These are phyloP conservation scores for Lates japonicus DNA, from an alignment of 2,797 vertebrate species.

Conservation along the genomic window DNA sequence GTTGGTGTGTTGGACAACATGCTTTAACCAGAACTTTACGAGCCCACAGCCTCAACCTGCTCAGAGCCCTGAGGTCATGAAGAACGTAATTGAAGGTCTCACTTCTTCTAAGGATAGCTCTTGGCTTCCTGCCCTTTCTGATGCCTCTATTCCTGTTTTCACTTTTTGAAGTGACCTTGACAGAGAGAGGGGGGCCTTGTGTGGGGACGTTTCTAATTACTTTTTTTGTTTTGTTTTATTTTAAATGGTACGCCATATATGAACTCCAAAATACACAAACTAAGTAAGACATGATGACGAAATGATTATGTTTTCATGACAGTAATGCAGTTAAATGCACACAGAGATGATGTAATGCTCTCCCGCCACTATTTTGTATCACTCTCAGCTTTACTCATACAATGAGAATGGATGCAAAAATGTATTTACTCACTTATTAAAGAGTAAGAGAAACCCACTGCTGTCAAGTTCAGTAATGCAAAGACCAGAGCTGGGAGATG, in stretches of 20 bases:
- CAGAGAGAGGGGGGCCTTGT: neutral
- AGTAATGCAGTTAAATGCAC: constrained; percentile 9
- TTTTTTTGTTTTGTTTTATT: neutral
- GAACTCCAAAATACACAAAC: neutral
- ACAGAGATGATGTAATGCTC: neutral
- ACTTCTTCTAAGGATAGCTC: constrained; percentile 65
- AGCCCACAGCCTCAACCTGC: constrained; percentile 38
- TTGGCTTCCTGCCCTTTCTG: constrained; percentile 36
- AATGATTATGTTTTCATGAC: neutral
- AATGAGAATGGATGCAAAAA: constrained; percentile 25
- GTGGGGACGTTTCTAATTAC: neutral
- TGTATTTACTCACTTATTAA: neutral
- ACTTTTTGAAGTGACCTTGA: constrained; percentile 56
- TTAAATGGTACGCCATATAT: neutral
- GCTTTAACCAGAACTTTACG: constrained; percentile 52
- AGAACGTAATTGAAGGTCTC: constrained; percentile 52
- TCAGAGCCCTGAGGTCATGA: constrained; percentile 55
- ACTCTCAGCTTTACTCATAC: constrained; percentile 13
- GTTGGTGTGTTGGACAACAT: constrained; percentile 24
- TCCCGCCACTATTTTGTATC: neutral
- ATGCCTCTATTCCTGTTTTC: constrained; percentile 48
- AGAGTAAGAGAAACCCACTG: neutral
- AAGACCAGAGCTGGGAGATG: constrained; percentile 2
- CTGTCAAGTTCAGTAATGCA: constrained; percentile 31
- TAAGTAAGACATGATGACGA: neutral